phyloP scores from a whole-genome alignment of 1,140 invertebrate species.

The Chironomus striatipennis region DNA sequence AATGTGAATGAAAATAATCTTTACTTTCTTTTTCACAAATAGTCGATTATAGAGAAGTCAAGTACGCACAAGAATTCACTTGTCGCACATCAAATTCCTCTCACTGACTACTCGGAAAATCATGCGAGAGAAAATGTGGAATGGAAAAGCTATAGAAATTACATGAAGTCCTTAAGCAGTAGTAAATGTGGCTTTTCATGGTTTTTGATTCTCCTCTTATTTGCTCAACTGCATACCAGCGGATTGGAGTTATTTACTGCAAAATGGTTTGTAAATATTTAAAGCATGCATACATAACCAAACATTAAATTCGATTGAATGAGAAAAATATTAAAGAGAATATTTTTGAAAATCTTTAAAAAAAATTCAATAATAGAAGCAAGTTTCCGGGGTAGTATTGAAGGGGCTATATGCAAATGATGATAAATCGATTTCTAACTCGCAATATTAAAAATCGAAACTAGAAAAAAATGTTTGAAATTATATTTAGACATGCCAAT shows the following conservation, averaged over 20 bases:
- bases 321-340: background rate
- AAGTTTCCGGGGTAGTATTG: background rate
- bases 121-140: background rate
- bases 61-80: background rate
- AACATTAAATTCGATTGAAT: background rate
- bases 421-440: background rate
- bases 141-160: background rate
- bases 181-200: background rate
- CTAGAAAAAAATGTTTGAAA: too few relatives aligned
- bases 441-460: too few relatives aligned
- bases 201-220: background rate
- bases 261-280: background rate
- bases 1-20: too few relatives aligned
- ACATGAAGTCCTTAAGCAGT: background rate
- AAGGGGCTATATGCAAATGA: background rate
- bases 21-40: too few relatives aligned
- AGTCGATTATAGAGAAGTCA: too few relatives aligned
- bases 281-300: too few relatives aligned
- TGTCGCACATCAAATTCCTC: background rate
- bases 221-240: background rate
- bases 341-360: too few relatives aligned
- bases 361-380: too few relatives aligned
- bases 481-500: slow-evolving; percentile 1
- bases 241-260: background rate
- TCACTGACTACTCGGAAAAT: background rate